Base-by-base conservation (phyloP, 1,140 invertebrate species). In the Lordiphosa clarofinis region DNA sequence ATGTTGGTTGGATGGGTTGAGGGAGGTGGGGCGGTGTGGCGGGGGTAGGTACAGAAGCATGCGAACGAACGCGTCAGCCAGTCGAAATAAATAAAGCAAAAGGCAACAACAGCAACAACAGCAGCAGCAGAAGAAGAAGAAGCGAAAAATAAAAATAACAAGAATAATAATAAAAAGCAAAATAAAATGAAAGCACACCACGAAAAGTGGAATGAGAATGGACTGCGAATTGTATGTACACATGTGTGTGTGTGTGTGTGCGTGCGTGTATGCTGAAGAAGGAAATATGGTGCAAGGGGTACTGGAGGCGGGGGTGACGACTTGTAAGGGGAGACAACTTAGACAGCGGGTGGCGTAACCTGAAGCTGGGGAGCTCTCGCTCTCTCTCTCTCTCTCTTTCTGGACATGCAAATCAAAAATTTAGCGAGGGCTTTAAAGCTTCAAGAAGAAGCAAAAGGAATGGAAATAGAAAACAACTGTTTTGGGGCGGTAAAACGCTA, bases 11-110 rank as follows among this genome's bases (percentile, higher is more conserved):
- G 4, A n/a, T n/a, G n/a, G n/a, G n/a, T n/a, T n/a, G 21, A 0
- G 21, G 21, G 21, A 24, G 21, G 21, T 5, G 21, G 21, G 21
- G 21, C 2, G 21, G 15, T 15, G 15, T 15, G 1, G 15, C 15
- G 35, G 44, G 35, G 46, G 33, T 50, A 56, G 58, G 59, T 53
- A 56, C 46, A 37, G 21, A 24, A 28, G 28, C 28, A 8, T 31
- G 28, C 28, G 60, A 72, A 68, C 62, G 71, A 82, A 68, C 72
- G 67, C 59, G 62, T 68, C 56, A 63, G 49, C 58, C 68, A 68
- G 64, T 71, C 55, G 64, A 72, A 59, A 72, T 72, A 75, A 82
- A 82, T 74, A 81, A 81, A 76, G 72, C 62, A 76, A 72, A 71
- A 62, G 43, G 50, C 49, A 56, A 50, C 58, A 56, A 12, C 47